Evolutionary conservation across 2,113 vertebrate species (phyloP).

Genomic region (Triplophysa rosa): DNA sequence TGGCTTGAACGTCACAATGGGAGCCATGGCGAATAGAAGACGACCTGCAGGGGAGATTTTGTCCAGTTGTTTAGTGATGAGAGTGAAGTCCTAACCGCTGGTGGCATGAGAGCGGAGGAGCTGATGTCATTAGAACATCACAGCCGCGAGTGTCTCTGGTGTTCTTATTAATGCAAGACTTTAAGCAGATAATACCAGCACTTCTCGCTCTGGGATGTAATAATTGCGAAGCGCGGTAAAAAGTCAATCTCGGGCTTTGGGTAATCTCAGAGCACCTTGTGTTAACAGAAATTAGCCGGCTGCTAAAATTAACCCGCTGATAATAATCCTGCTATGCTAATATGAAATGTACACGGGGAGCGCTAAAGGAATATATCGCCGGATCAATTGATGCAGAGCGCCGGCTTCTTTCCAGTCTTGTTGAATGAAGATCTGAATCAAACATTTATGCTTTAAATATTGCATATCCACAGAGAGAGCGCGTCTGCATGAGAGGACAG

Average conservation of each 20-base stretch:
- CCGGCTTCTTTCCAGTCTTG: slow-evolving; percentile 51
- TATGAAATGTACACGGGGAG: slow-evolving; percentile 31
- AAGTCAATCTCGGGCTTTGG: slow-evolving; percentile 32
- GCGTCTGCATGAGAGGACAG: background rate
- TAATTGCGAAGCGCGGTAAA: slow-evolving; percentile 39
- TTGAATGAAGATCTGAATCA: slow-evolving; percentile 54
- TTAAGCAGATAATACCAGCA: slow-evolving; percentile 37
- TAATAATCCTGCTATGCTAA: slow-evolving; percentile 40
- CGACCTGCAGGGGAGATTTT: background rate
- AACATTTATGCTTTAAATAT: slow-evolving; percentile 58
- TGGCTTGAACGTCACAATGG: too few relatives aligned
- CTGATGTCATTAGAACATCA: background rate
- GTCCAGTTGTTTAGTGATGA: background rate
- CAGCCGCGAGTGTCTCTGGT: background rate
- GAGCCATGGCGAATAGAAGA: background rate
- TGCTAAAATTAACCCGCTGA: slow-evolving; percentile 39
- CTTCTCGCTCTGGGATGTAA: slow-evolving; percentile 17
- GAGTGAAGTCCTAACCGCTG: background rate
- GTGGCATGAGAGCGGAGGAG: background rate
- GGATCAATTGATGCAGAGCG: slow-evolving; percentile 38
- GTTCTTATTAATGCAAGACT: slow-evolving; percentile 41
- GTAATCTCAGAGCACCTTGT: slow-evolving; percentile 35
- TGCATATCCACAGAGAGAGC: slow-evolving; percentile 32
- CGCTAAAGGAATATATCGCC: slow-evolving; percentile 29
- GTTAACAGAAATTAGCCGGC: slow-evolving; percentile 35